A percentile compares a stretch with the other conserved stretches of the same genome.
These are phyloP conservation scores for Lasioglossum baleicum DNA, from an alignment of 1,140 invertebrate species.

Conservation along the genomic window DNA sequence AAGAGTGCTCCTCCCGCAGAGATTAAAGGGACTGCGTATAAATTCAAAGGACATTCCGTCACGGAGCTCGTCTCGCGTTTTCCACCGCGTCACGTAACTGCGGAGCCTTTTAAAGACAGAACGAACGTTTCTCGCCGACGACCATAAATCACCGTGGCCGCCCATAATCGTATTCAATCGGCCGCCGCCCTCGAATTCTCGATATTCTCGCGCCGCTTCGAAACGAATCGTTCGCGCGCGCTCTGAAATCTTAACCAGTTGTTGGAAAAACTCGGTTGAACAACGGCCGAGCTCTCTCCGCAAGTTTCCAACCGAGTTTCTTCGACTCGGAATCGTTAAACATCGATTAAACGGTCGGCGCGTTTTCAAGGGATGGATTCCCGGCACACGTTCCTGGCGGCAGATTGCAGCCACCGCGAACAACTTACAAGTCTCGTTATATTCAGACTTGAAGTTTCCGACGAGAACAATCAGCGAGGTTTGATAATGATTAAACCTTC, in stretches of 20 bases:
- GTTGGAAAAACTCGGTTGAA: background rate
- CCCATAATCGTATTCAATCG: constrained; percentile 45
- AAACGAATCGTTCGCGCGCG: constrained; percentile 44
- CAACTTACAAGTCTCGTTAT: constrained; percentile 60
- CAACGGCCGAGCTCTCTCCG: background rate
- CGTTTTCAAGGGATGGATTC: constrained; percentile 28
- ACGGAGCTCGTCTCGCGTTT: background rate
- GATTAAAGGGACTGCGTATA: background rate
- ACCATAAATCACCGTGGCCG: constrained; percentile 21
- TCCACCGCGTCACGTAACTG: too few species aligned
- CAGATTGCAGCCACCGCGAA: constrained; percentile 49
- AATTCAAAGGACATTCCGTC: background rate
- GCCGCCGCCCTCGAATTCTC: constrained; percentile 15
- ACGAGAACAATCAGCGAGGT: constrained; percentile 29
- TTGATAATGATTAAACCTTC: constrained; percentile 55
- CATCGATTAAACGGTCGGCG: constrained; percentile 64
- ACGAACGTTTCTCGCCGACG: constrained; percentile 4
- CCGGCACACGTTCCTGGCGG: constrained; percentile 16
- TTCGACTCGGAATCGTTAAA: constrained; percentile 61
- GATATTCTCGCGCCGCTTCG: constrained; percentile 18
- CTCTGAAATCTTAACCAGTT: constrained; percentile 50
- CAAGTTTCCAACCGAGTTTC: constrained; percentile 33
- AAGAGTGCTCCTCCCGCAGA: too few species aligned
- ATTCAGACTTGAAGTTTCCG: constrained; percentile 46
- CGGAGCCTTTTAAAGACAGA: constrained; percentile 24